Conservation (phyloP, 2,888 invertebrate species). For the Orthosia cruda region DNA sequence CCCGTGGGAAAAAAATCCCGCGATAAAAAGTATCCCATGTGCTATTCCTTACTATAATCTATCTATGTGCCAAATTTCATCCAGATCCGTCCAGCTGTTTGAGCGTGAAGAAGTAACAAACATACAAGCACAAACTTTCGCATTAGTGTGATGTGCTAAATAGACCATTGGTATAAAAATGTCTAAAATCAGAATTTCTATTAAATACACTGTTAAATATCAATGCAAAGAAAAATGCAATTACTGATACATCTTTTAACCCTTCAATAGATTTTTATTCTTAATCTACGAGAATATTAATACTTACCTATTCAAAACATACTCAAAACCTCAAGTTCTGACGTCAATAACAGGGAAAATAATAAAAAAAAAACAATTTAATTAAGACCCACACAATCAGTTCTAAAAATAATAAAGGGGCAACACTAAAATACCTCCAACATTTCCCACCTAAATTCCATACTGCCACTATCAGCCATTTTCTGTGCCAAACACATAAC, state of each 20-base stretch:
- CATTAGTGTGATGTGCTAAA: not conserved
- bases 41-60: too few relatives aligned
- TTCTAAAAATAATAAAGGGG: conserved; percentile 12
- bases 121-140: too few relatives aligned
- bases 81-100: too few relatives aligned
- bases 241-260: not conserved
- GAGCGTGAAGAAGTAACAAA: too few relatives aligned
- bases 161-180: not conserved
- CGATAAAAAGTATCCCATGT: too few relatives aligned
- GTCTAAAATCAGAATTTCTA: not conserved
- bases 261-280: not conserved
- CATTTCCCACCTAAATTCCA: conserved; percentile 10
- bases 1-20: too few relatives aligned
- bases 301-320: not conserved
- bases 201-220: not conserved
- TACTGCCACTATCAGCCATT: conserved; percentile 19
- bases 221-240: not conserved
- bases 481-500: conserved; percentile 11
- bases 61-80: too few relatives aligned
- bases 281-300: too few relatives aligned
- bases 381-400: not conserved
- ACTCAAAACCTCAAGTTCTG: not conserved
- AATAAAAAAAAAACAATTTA: not conserved
- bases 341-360: not conserved
- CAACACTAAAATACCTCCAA: not conserved